Percentiles rank a stretch among this genome's conserved stretches.
Conservation (phyloP, 2,888 invertebrate genomes). For the Limnephilus lunatus region DNA sequence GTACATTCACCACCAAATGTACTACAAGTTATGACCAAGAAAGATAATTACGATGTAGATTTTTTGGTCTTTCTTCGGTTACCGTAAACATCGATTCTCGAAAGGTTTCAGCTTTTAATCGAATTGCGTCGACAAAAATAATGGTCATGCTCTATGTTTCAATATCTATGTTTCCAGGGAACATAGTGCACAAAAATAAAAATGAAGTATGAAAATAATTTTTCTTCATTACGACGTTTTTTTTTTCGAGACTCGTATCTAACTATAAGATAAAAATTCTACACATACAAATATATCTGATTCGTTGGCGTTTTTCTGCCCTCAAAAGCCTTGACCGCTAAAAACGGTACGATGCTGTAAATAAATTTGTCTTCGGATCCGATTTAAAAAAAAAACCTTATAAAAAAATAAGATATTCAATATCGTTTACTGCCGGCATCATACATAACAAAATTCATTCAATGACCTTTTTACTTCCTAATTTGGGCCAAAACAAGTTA, state of each 20-base stretch:
- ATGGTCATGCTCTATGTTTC: too few relatives aligned
- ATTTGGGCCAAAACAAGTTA: not conserved
- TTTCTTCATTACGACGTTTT: too few relatives aligned
- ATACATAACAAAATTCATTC: not conserved
- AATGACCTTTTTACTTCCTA: not conserved
- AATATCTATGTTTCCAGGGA: not conserved
- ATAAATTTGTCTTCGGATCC: not conserved
- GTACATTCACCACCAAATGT: too few relatives aligned
- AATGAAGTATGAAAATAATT: too few relatives aligned
- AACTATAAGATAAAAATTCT: not conserved
- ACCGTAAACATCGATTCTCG: too few relatives aligned
- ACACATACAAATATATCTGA: not conserved
- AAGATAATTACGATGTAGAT: too few relatives aligned
- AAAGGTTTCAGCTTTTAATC: too few relatives aligned
- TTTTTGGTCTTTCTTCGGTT: too few relatives aligned
- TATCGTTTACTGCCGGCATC: not conserved
- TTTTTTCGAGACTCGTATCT: too few relatives aligned
- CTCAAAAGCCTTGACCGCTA: not conserved
- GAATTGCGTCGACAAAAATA: too few relatives aligned
- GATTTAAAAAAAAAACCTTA: not conserved
- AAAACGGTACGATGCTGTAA: not conserved
- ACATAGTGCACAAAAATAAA: too few relatives aligned
- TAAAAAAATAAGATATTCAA: not conserved
- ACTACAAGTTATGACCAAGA: too few relatives aligned
- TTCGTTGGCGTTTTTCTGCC: not conserved